Evolutionary conservation across 2,888 invertebrate genomes (phyloP), one percentile per base, ranked within the genome.

Genomic region (Linhomoeus sp.): DNA sequence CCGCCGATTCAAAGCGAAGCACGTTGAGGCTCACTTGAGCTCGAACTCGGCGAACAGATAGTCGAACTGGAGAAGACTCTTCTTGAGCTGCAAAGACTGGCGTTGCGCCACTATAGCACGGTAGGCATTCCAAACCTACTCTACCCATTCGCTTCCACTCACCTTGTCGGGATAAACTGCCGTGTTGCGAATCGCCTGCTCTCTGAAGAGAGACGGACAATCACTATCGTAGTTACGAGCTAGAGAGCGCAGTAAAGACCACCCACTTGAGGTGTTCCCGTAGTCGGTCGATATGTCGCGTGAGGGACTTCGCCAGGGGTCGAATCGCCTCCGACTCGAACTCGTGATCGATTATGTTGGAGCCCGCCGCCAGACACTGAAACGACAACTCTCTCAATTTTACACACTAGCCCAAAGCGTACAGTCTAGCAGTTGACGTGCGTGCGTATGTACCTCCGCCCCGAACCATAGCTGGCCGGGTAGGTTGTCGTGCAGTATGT

Each of bases 391-490:
- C n/a, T n/a, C n/a, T n/a, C n/a, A n/a, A n/a, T n/a, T n/a, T n/a
- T n/a, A n/a, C n/a, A n/a, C n/a, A n/a, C n/a, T n/a, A n/a, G n/a
- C n/a, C n/a, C n/a, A n/a, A n/a, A n/a, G n/a, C n/a, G n/a, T n/a
- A n/a, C n/a, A n/a, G n/a, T n/a, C n/a, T n/a, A n/a, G n/a, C n/a
- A n/a, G n/a, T n/a, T n/a, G n/a, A n/a, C n/a, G n/a, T n/a, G n/a
- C n/a, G n/a, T n/a, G n/a, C n/a, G n/a, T n/a, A n/a, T 12, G 29
- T 61, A 82, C 83, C 78, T 97, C 97, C 49, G 94, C 94, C 20
- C 94, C 94, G 69, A 97, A 97, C 97, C 97, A 97, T 41, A 97
- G 74, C 70, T 97, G 94, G 0, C 94, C 94, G 37, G 92, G 88
- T 51, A 97, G 73, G 70, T 88, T 92, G 66, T 97, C 94, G 67